phyloP scores from a whole-genome alignment of 1,140 invertebrate genomes.

The Lanistes nyassanus region DNA sequence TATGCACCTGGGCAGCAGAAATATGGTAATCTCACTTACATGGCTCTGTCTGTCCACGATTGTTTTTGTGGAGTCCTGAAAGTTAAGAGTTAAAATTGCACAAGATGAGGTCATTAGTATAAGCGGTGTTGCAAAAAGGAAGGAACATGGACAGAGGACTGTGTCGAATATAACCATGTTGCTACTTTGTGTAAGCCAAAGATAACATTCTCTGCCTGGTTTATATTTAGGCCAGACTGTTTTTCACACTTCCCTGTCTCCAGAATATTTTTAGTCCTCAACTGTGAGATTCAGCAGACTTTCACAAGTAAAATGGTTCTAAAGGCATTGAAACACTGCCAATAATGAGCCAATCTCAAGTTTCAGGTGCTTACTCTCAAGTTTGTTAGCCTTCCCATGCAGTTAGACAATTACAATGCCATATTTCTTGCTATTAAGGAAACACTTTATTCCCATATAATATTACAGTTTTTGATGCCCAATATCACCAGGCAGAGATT shows the following conservation, averaged over 20 bases:
- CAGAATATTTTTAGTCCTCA: too few relatives aligned
- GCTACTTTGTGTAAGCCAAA: slow-evolving; percentile 14
- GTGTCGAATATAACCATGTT: slow-evolving; percentile 9
- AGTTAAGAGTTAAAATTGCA: slow-evolving; percentile 30
- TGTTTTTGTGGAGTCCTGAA: slow-evolving; percentile 47
- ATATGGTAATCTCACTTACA: slow-evolving; percentile 42
- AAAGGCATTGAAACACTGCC: too few relatives aligned
- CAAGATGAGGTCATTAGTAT: slow-evolving; percentile 27
- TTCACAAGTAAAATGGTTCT: too few relatives aligned
- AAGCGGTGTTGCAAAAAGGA: slow-evolving; percentile 12
- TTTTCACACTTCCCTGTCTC: too few relatives aligned
- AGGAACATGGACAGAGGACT: slow-evolving; percentile 10
- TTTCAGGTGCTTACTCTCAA: too few relatives aligned
- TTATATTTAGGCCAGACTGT: background rate
- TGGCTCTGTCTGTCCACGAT: slow-evolving; percentile 51
- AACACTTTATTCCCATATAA: too few relatives aligned
- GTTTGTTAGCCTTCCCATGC: too few relatives aligned
- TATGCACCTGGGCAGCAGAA: slow-evolving; percentile 14
- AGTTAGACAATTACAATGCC: too few relatives aligned
- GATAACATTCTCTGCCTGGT: slow-evolving; percentile 13
- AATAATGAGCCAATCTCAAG: too few relatives aligned
- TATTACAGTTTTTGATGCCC: too few relatives aligned
- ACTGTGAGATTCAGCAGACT: too few relatives aligned
- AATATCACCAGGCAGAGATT: slow-evolving; percentile 20
- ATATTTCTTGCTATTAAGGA: too few relatives aligned